Percentiles rank a stretch among this genome's conserved stretches.
Evolutionary conservation across 2,888 invertebrate genomes (phyloP).

Genomic region (Erebia epiphron): DNA sequence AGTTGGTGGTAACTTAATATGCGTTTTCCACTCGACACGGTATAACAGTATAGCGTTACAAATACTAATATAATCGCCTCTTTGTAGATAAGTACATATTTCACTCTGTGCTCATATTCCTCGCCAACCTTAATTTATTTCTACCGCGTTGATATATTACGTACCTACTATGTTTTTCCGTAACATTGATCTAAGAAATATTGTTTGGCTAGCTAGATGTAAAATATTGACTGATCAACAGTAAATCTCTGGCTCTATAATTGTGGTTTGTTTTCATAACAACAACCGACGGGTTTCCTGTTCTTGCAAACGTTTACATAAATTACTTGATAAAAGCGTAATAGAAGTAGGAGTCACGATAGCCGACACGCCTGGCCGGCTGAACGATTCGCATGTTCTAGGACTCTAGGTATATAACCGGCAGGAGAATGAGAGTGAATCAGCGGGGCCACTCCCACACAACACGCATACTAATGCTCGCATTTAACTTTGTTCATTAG

Average conservation of each 20-base stretch:
- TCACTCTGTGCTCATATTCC: constrained; percentile 19
- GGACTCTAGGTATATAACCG: constrained; percentile 49
- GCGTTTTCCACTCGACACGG: constrained; percentile 32
- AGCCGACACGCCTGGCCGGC: constrained; percentile 62
- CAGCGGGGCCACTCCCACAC: constrained; percentile 46
- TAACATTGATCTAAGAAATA: constrained; percentile 5
- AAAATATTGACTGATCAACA: constrained; percentile 9
- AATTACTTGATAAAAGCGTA: constrained; percentile 48
- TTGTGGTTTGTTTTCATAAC: constrained; percentile 27
- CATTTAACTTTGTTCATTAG: constrained; percentile 31
- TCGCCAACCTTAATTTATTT: constrained; percentile 1
- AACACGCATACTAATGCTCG: constrained; percentile 26
- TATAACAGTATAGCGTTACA: constrained; percentile 33
- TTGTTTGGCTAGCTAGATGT: not conserved
- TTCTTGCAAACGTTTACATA: constrained; percentile 48
- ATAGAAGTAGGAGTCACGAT: constrained; percentile 60
- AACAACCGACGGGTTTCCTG: constrained; percentile 36
- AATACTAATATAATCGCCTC: constrained; percentile 31
- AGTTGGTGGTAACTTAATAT: constrained; percentile 32
- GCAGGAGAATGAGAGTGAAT: constrained; percentile 70
- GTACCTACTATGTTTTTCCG: not conserved
- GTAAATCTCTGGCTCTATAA: not conserved
- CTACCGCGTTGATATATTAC: constrained; percentile 2
- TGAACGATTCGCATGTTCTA: constrained; percentile 56
- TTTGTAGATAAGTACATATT: constrained; percentile 25